These are phyloP conservation scores for Tetropium fuscum DNA, from an alignment of 2,888 invertebrate genomes.

Conservation along the genomic window DNA sequence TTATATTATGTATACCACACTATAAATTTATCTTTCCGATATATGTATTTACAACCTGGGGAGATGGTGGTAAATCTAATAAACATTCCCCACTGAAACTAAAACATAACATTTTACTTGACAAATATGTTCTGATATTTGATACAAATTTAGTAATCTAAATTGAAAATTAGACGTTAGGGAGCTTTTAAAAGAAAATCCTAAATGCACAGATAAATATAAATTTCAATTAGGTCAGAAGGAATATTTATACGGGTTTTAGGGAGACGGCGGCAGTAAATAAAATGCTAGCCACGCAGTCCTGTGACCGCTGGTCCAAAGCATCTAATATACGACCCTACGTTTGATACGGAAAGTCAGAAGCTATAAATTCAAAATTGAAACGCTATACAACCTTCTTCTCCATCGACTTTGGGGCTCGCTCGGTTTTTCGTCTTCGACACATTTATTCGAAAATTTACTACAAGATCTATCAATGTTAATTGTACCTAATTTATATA, in stretches of 20 bases:
- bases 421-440: too few species aligned
- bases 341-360: constrained; percentile 56
- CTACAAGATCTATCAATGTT: too few species aligned
- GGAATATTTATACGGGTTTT: constrained; percentile 33
- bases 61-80: too few species aligned
- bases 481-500: too few species aligned
- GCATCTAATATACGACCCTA: constrained; percentile 55
- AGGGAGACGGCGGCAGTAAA: constrained; percentile 32
- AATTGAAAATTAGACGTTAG: constrained; percentile 8
- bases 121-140: background rate
- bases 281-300: constrained; percentile 39
- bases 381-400: constrained; percentile 58
- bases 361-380: constrained; percentile 60
- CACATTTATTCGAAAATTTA: too few species aligned
- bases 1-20: too few species aligned
- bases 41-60: too few species aligned
- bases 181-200: constrained; percentile 13
- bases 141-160: constrained; percentile 4
- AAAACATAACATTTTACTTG: background rate
- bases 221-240: constrained; percentile 38
- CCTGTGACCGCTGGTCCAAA: constrained; percentile 57
- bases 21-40: too few species aligned
- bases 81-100: too few species aligned
- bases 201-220: constrained; percentile 24
- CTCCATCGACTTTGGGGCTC: constrained; percentile 48